Evolutionary conservation across 2,888 invertebrate species (phyloP).

Genomic region (Mongoloraphidia duomilia): DNA sequence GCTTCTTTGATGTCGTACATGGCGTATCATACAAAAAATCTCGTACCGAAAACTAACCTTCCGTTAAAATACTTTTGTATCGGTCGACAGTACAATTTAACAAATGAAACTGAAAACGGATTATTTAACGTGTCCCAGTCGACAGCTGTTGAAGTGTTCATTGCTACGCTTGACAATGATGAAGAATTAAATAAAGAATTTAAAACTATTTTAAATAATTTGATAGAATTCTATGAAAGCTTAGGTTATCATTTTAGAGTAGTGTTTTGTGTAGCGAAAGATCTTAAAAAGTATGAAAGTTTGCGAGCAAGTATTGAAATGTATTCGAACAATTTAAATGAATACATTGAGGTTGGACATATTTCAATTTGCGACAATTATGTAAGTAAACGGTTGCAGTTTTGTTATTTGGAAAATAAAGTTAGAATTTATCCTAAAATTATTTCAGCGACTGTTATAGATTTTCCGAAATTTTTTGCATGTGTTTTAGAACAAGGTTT

Average conservation of each 20-base stretch:
- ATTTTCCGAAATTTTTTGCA: slow-evolving; percentile 58
- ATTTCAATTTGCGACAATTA: slow-evolving; percentile 57
- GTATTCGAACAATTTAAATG: slow-evolving; percentile 47
- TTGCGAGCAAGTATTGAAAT: slow-evolving; percentile 55
- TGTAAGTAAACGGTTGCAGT: slow-evolving; percentile 62
- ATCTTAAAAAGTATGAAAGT: slow-evolving; percentile 49
- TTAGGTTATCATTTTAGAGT: slow-evolving; percentile 54
- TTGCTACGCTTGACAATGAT: slow-evolving; percentile 33
- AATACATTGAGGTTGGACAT: slow-evolving; percentile 59
- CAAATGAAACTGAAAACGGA: slow-evolving; percentile 28
- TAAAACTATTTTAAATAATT: slow-evolving; percentile 35
- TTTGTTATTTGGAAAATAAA: slow-evolving; percentile 46
- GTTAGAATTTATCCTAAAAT: slow-evolving; percentile 47
- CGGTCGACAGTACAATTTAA: slow-evolving; percentile 54
- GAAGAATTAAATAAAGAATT: slow-evolving; percentile 38
- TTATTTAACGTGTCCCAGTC: slow-evolving; percentile 56
- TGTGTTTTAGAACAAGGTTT: slow-evolving; percentile 48
- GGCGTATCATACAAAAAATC: slow-evolving; percentile 54
- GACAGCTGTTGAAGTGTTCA: slow-evolving; percentile 51
- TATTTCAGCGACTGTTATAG: slow-evolving; percentile 56
- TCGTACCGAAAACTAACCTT: slow-evolving; percentile 41
- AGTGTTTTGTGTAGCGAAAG: slow-evolving; percentile 42
- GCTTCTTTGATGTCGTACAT: slow-evolving; percentile 59
- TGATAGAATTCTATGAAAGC: slow-evolving; percentile 45
- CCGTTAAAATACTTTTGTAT: slow-evolving; percentile 55